These are phyloP conservation scores for Tachysurus fulvidraco DNA, from an alignment of 2,113 vertebrate species.

Conservation along the genomic window DNA sequence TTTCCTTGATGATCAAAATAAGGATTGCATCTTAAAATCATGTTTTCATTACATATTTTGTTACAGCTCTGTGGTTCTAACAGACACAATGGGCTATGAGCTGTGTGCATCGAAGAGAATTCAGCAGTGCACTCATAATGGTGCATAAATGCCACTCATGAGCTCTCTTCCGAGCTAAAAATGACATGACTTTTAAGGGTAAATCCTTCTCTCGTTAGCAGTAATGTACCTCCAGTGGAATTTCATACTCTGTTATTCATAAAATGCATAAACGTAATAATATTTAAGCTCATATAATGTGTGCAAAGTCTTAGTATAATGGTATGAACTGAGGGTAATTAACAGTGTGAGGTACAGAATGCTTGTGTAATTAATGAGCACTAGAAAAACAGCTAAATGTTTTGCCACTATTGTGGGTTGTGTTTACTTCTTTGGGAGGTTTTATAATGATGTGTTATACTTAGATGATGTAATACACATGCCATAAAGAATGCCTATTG, in stretches of 20 bases:
- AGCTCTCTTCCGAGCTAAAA: neutral
- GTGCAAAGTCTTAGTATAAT: neutral
- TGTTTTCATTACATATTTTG: neutral
- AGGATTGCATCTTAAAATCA: neutral
- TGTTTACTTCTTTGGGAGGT: neutral
- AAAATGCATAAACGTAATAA: neutral
- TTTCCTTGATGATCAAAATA: neutral
- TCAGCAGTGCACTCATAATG: neutral
- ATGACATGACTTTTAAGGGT: neutral
- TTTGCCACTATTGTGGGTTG: neutral
- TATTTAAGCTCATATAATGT: neutral
- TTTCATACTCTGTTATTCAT: neutral
- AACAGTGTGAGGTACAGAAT: neutral
- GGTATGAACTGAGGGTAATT: neutral
- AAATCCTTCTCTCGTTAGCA: neutral
- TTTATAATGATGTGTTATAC: slow-evolving; percentile 18
- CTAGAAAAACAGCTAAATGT: slow-evolving; percentile 9
- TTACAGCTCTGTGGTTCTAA: neutral
- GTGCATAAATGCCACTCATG: neutral
- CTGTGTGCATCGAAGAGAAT: neutral
- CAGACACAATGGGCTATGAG: neutral
- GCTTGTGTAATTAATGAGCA: neutral
- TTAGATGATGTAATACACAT: slow-evolving; percentile 21
- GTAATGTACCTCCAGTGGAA: neutral
- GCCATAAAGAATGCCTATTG: neutral